Base-by-base conservation (phyloP, 2,888 invertebrate genomes). In the Drosophila cognata region DNA sequence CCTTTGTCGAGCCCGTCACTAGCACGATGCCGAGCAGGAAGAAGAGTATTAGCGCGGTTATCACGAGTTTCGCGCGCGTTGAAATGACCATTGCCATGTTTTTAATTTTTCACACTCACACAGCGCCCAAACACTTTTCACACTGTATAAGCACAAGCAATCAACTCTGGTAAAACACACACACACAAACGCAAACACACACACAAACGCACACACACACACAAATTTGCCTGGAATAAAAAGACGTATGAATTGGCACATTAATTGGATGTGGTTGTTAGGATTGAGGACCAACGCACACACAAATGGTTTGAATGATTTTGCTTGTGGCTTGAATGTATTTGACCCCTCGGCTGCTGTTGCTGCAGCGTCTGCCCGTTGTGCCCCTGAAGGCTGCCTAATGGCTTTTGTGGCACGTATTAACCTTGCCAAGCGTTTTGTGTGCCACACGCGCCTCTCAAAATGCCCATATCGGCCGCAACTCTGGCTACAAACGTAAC, bases 51-150 rank as follows among this genome's bases (percentile, higher is more conserved):
- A 95, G 93, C 80, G 94, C 94, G 84, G 94, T 94, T 82, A 95
- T 94, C 86, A 95, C 94, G 92, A 94, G 94, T 94, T 94, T 94
- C 59, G 94, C 94, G 83, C 95, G 95, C 92, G 94, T 94, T 76
- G 95, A 95, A 84, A 95, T 94, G 90, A 95, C 95, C 94, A 95
- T 95, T 81, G 95, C 95, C 95, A 95, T 95, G 89, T 83, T 90
- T 79, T 66, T 28, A 63, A 28, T 35, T 76, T 70, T 69, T 78
- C 74, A 66, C 70, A 74, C 70, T 65, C 65, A 61, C 71, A 36
- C 58, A 48, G 67, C 72, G 68, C 55, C 55, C 72, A 55, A 60
- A 83, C 83, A 84, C 87, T 77, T 29, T 57, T 31, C 43, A 43
- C 57, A 57, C 57, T 43, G n/a, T 4, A 38, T 56, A 25, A 56